phyloP scores from a whole-genome alignment of 2,888 invertebrate species.

The Cenopis cana region DNA sequence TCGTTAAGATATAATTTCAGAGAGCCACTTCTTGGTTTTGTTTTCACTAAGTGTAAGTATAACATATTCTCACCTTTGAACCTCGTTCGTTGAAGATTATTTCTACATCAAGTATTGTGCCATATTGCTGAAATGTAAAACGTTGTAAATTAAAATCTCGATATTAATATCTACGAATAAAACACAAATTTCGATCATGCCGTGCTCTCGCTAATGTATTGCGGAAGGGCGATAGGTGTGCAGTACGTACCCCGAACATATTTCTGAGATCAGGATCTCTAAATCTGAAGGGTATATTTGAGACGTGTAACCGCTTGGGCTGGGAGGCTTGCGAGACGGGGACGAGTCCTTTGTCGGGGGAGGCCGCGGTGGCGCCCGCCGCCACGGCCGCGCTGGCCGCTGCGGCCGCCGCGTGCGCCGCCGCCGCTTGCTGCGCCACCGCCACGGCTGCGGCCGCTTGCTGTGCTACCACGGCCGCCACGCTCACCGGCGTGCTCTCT shows the following conservation, averaged over 20 bases:
- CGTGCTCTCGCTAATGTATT: constrained; percentile 47
- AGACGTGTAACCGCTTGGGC: constrained; percentile 98
- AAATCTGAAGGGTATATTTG: constrained; percentile 99
- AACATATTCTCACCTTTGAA: constrained; percentile 95
- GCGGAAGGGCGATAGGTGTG: constrained; percentile 35
- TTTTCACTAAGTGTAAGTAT: constrained; percentile 49
- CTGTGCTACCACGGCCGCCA: constrained; percentile 70
- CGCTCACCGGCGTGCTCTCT: constrained; percentile 83
- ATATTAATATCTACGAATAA: constrained; percentile 32
- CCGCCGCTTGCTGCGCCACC: constrained; percentile 78
- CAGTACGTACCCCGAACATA: constrained; percentile 97
- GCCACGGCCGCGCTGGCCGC: constrained; percentile 70
- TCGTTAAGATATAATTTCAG: constrained; percentile 62
- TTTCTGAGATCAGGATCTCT: constrained; percentile 99
- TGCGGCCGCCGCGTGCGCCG: constrained; percentile 79
- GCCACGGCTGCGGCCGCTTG: constrained; percentile 72
- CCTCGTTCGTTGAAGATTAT: constrained; percentile 99
- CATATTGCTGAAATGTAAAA: constrained; percentile 96
- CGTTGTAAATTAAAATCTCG: constrained; percentile 59
- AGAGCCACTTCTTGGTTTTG: constrained; percentile 65
- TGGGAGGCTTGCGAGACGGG: constrained; percentile 85
- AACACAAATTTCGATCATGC: constrained; percentile 47
- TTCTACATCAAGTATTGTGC: constrained; percentile 99
- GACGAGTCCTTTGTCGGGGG: constrained; percentile 82
- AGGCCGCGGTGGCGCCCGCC: constrained; percentile 65